Percentiles rank a stretch among this genome's conserved stretches.
Evolutionary conservation across 2,113 vertebrate species (phyloP).

Genomic region (Pungitius pungitius): DNA sequence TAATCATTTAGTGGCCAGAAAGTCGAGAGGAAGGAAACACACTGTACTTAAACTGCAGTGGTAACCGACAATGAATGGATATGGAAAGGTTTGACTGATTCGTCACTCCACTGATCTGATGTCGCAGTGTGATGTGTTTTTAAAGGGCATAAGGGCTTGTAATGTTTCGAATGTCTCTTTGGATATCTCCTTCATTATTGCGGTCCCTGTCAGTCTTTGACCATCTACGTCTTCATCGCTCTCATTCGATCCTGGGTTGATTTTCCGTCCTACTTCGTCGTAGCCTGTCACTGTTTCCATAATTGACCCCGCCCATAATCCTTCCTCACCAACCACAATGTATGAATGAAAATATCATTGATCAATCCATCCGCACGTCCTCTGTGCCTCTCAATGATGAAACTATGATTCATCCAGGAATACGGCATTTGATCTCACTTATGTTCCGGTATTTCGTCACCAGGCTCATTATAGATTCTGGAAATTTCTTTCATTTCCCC

Average conservation of each 20-base stretch:
- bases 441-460: neutral
- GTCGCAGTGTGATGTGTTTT: neutral
- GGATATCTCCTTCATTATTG: neutral
- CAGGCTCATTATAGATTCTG: neutral
- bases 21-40: neutral
- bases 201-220: neutral
- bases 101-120: neutral
- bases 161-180: neutral
- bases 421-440: neutral
- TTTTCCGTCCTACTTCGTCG: neutral
- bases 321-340: neutral
- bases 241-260: neutral
- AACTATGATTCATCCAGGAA: conserved; percentile 29
- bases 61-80: neutral
- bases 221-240: neutral
- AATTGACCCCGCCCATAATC: neutral
- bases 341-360: neutral
- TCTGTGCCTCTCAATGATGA: conserved; percentile 7
- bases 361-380: accelerated
- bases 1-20: conserved; percentile 12
- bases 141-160: neutral
- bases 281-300: neutral
- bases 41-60: neutral
- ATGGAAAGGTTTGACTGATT: conserved; percentile 4
- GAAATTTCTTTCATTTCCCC: neutral